Evolutionary conservation across 2,888 invertebrate species (phyloP).

Genomic region (Heteromurus nitidus): DNA sequence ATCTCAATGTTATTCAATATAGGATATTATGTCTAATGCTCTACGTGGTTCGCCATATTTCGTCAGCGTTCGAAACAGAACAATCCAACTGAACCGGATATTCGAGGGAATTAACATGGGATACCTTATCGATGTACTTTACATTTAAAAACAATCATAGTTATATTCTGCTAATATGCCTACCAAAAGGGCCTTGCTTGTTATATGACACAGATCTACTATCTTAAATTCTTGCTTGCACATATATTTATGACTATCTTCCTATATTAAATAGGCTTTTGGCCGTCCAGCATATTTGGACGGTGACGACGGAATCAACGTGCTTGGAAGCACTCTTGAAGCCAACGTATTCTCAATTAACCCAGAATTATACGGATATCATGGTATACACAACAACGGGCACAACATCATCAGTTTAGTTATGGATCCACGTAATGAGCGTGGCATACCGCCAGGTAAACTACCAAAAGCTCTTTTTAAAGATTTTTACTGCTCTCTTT

Average conservation of each 20-base stretch:
- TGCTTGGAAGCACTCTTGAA: slow-evolving; percentile 87
- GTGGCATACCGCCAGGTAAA: slow-evolving; percentile 61
- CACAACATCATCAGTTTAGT: slow-evolving; percentile 86
- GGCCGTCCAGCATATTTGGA: slow-evolving; percentile 52
- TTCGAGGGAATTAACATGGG: slow-evolving; percentile 59
- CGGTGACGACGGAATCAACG: slow-evolving; percentile 84
- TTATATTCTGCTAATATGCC: too few species aligned
- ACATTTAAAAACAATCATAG: too few species aligned
- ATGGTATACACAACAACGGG: slow-evolving; percentile 81
- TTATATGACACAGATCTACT: too few species aligned
- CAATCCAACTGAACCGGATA: slow-evolving; percentile 48
- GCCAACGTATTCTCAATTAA: slow-evolving; percentile 77
- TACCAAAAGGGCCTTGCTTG: too few species aligned
- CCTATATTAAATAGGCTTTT: slow-evolving; percentile 24
- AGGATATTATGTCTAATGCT: slow-evolving; percentile 61
- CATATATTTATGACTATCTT: neutral
- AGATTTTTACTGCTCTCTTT: too few species aligned
- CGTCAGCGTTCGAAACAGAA: slow-evolving; percentile 58
- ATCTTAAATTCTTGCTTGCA: neutral
- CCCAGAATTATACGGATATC: slow-evolving; percentile 78
- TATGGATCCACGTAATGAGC: slow-evolving; percentile 79
- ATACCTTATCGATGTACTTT: slow-evolving; percentile 52
- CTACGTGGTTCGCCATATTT: slow-evolving; percentile 59
- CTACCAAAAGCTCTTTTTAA: neutral
- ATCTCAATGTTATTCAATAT: neutral